Evolutionary conservation across 1,140 invertebrate genomes (phyloP), one percentile per base, ranked within the genome.

Genomic region (Trichomalopsis sarcophagae): DNA sequence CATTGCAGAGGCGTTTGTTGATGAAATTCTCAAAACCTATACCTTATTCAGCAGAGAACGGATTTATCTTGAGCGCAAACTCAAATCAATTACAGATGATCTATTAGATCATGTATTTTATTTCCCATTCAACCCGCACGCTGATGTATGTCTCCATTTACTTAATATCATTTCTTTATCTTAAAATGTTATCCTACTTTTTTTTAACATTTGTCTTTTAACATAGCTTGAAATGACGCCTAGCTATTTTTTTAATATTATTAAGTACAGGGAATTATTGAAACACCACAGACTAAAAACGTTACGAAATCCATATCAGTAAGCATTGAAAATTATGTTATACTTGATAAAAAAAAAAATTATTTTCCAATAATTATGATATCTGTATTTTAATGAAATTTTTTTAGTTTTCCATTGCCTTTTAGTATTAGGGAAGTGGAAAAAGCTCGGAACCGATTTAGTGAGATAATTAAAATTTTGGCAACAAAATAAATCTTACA

Each of bases 231-330:
- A 81, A 23, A 9, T 81, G 21, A 69, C 78, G 1, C 78, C 66
- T 9, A 81, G 80, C 71, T 73, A 81, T 73, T 81, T 81, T 73
- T 73, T 71, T 6, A 71, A 73, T 50, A 81, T 73, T n/a, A 50
- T 81, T 23, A 27, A 47, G 47, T 81, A 81, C 17, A 17, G 44
- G 27, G 2, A 47, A 55, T 27, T 81, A 13, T 14, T 81, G 47
- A 81, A 50, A 9, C 23, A 17, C 2, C 21, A 50, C 50, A 23
- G 47, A 50, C 30, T 81, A 81, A 81, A 40, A 30, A 27, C 80
- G 13, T 73, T 71, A 21, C 11, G 30, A 17, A 23, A 81, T 44
- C 40, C 17, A 0, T 10, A 47, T 27, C 11, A 81, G 77, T 79
- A 81, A 40, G 79, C 71, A n/a, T 36, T 36, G 33, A 36, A 21